Conservation (phyloP, 2,797 vertebrate genomes). For the Synaphobranchus kaupii region DNA sequence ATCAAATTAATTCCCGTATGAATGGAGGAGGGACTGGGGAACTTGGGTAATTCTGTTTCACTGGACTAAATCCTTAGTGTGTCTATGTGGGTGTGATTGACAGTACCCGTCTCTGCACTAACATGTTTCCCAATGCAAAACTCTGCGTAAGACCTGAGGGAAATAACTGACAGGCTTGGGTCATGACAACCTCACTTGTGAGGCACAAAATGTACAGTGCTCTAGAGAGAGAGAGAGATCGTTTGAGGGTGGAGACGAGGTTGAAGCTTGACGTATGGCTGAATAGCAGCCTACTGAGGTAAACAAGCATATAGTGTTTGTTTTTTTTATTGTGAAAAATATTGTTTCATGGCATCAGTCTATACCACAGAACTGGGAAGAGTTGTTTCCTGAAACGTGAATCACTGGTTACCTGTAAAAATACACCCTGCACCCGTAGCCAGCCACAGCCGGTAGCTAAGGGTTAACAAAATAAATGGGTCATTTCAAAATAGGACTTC, state of each 20-base stretch:
- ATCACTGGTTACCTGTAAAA: background rate
- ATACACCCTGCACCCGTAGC: background rate
- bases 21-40: background rate
- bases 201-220: background rate
- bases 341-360: background rate
- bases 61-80: background rate
- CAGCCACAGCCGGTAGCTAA: background rate
- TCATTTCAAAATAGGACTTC: background rate
- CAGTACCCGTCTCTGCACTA: conserved; percentile 6
- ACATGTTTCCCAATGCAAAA: conserved; percentile 15
- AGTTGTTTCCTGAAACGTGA: background rate
- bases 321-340: background rate
- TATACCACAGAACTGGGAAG: background rate
- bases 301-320: background rate
- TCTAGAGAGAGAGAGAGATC: background rate
- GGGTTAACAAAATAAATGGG: background rate
- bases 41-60: background rate
- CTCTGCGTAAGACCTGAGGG: conserved; percentile 6
- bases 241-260: background rate
- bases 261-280: background rate
- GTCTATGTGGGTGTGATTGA: background rate
- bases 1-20: background rate
- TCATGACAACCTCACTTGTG: background rate
- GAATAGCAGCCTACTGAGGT: background rate
- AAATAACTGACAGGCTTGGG: background rate